Evolutionary conservation across 2,797 vertebrate species (phyloP).

Genomic region (Cyclura pinguis): DNA sequence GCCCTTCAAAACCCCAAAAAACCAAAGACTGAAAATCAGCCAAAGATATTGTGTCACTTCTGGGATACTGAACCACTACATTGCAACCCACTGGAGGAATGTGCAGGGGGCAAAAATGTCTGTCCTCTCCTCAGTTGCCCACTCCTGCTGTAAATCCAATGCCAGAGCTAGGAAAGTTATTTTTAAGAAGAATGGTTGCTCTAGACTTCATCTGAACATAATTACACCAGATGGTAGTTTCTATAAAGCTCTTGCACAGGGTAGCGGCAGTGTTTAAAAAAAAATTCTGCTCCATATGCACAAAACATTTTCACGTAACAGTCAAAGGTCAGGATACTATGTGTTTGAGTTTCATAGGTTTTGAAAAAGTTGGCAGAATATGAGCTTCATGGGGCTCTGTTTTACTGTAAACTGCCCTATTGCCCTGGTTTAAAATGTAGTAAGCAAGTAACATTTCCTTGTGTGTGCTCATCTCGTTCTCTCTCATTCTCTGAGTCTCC

Average conservation of each 20-base stretch:
- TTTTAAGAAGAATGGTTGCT: too few species aligned
- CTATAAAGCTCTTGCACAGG: not conserved
- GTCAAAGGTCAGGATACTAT: not conserved
- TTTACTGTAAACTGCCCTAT: not conserved
- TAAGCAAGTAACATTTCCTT: not conserved
- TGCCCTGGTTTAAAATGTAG: not conserved
- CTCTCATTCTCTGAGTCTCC: not conserved
- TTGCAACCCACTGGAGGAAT: too few species aligned
- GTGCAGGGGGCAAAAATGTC: too few species aligned
- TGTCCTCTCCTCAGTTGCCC: too few species aligned
- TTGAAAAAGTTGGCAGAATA: not conserved
- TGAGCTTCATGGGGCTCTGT: not conserved
- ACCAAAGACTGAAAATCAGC: too few species aligned
- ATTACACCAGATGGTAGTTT: not conserved
- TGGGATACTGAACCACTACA: too few species aligned
- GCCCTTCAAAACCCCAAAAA: too few species aligned
- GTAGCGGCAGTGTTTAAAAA: not conserved
- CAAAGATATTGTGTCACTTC: too few species aligned
- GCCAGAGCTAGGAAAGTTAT: too few species aligned
- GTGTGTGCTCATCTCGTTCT: conserved; percentile 19
- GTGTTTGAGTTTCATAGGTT: not conserved
- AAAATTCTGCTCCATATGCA: too few species aligned
- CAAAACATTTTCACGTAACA: not conserved
- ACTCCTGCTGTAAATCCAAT: too few species aligned
- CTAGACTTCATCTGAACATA: not conserved